Evolutionary conservation across 2,113 vertebrate genomes (phyloP).

Genomic region (Athene noctua): DNA sequence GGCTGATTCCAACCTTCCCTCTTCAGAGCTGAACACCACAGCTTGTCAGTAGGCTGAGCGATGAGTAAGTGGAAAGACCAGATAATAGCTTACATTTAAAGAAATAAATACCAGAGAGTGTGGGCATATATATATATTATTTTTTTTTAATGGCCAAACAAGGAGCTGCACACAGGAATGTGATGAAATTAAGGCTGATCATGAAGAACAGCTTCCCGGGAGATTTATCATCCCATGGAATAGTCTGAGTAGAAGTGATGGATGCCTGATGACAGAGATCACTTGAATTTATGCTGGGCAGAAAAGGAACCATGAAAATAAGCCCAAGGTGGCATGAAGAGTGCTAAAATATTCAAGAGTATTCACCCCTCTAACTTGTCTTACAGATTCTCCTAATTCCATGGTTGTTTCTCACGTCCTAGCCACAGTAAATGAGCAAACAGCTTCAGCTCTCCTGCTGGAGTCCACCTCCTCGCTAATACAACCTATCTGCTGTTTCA

Average conservation of each 20-base stretch:
- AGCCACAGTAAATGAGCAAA: not conserved
- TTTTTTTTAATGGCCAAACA: not conserved
- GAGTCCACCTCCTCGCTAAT: not conserved
- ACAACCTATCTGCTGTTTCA: not conserved
- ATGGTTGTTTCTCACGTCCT: not conserved
- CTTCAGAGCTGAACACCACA: not conserved
- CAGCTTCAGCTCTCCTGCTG: not conserved
- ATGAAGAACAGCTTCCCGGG: not conserved
- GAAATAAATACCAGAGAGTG: not conserved
- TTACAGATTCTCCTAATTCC: not conserved
- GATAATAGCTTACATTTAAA: not conserved
- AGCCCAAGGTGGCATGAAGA: not conserved
- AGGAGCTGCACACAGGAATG: conserved; percentile 3
- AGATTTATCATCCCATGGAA: not conserved
- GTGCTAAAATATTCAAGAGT: not conserved
- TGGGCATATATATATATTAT: not conserved
- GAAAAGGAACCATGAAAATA: not conserved
- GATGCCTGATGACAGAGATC: not conserved
- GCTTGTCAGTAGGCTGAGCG: not conserved
- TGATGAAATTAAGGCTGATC: not conserved
- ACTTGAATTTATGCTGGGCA: not conserved
- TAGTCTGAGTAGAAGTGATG: not conserved
- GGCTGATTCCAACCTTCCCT: not conserved
- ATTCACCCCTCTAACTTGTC: not conserved
- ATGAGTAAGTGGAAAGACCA: conserved; percentile 34